A percentile compares a stretch with the other conserved stretches of the same genome.
Conservation (phyloP, 2,888 invertebrate genomes). For the Drosophila incognita region DNA sequence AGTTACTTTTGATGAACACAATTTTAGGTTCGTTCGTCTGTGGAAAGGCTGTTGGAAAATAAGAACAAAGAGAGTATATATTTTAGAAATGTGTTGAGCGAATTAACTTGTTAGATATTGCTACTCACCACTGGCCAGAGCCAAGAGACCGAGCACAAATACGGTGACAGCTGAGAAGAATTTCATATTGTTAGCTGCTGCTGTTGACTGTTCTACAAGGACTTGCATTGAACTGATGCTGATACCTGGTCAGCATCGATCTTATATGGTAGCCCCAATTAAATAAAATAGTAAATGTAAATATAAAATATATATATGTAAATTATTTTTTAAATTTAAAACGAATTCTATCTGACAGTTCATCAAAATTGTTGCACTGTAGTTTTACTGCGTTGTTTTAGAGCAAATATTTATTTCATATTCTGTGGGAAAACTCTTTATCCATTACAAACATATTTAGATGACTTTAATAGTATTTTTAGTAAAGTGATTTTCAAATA, state of each 20-base stretch:
- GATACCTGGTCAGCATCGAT: neutral
- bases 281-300: too few species aligned
- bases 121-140: constrained; percentile 62
- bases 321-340: too few species aligned
- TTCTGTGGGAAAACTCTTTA: neutral
- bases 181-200: constrained; percentile 51
- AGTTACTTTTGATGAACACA: too few species aligned
- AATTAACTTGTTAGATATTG: neutral
- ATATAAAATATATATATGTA: too few species aligned
- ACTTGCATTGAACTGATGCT: constrained; percentile 38
- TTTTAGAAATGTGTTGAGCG: too few species aligned
- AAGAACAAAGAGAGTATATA: neutral
- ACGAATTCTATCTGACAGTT: neutral
- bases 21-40: too few species aligned
- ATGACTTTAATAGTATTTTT: neutral
- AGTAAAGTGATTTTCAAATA: neutral
- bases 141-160: constrained; percentile 66
- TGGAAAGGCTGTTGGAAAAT: constrained; percentile 36
- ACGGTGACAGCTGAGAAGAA: constrained; percentile 62
- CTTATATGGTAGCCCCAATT: constrained; percentile 28
- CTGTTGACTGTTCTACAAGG: constrained; percentile 29
- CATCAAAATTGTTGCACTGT: neutral
- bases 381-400: neutral
- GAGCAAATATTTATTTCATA: neutral
- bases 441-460: neutral